These are phyloP conservation scores for Teleogryllus oceanicus DNA, from an alignment of 2,888 invertebrate genomes.

Conservation along the genomic window DNA sequence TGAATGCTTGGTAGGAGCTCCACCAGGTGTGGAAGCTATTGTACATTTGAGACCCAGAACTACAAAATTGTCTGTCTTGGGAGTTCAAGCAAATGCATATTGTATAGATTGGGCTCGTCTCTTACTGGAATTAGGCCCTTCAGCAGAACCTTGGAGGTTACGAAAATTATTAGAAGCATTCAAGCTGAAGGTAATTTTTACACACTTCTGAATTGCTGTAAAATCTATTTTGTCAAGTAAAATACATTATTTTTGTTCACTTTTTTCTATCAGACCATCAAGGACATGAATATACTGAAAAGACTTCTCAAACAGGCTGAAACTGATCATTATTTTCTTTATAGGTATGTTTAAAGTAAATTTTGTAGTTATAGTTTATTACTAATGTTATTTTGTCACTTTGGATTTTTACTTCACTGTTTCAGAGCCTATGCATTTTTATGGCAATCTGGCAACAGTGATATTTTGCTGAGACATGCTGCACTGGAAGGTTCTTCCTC, in stretches of 20 bases:
- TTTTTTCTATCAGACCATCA: conserved; percentile 35
- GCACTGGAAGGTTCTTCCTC: conserved; percentile 36
- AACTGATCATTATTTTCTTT: conserved; percentile 37
- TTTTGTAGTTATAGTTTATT: background rate
- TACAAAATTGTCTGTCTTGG: conserved; percentile 22
- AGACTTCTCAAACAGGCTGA: conserved; percentile 37
- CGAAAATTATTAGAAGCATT: conserved; percentile 34
- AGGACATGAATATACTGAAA: conserved; percentile 37
- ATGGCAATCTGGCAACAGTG: conserved; percentile 36
- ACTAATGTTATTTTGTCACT: background rate
- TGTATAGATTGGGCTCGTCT: conserved; percentile 33
- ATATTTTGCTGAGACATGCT: conserved; percentile 35
- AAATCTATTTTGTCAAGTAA: no score
- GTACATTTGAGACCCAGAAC: background rate
- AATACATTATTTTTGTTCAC: no score
- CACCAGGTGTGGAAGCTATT: background rate
- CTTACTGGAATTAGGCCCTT: conserved; percentile 26
- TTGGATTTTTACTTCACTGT: background rate
- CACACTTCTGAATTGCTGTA: no score
- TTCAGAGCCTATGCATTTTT: conserved; percentile 36
- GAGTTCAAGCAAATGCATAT: conserved; percentile 30
- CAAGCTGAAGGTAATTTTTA: conserved; percentile 33
- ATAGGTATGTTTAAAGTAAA: conserved; percentile 32
- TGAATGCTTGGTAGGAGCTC: conserved; percentile 24
- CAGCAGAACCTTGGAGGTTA: conserved; percentile 31